Conservation (phyloP, 64 coral and sea anemone species). For the Montipora capricornis region DNA sequence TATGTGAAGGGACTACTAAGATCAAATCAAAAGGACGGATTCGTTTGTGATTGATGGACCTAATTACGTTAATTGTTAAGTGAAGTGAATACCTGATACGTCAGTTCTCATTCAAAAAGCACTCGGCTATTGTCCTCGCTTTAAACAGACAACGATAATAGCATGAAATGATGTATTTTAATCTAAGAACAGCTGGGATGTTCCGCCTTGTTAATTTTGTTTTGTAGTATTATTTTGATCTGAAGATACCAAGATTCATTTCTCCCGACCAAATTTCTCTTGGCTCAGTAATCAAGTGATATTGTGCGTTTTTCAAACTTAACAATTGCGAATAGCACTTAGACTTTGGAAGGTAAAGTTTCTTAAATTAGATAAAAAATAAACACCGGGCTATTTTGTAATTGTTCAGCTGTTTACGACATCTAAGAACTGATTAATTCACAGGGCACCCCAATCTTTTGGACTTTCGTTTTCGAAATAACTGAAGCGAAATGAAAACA, state of each 20-base stretch:
- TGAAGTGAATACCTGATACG: background rate
- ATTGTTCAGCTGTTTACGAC: background rate
- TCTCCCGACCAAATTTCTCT: background rate
- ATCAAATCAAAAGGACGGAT: background rate
- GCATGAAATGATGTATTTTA: background rate
- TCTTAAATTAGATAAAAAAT: background rate
- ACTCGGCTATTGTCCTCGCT: background rate
- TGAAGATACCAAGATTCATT: background rate
- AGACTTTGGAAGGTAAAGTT: background rate
- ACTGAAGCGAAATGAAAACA: slow-evolving; percentile 11
- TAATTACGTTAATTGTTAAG: background rate
- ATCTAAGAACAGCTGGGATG: background rate
- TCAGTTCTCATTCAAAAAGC: background rate
- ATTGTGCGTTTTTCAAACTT: background rate
- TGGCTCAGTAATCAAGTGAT: background rate
- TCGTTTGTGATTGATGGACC: background rate
- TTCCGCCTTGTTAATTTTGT: background rate
- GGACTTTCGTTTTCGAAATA: background rate
- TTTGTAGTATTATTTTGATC: background rate
- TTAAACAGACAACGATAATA: background rate
- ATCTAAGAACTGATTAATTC: background rate
- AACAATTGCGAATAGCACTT: background rate
- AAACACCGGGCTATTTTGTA: background rate
- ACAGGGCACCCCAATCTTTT: background rate
- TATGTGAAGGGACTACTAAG: background rate